A percentile compares a stretch with the other conserved stretches of the same genome.
Evolutionary conservation across 2,888 invertebrate species (phyloP).

Genomic region (Nowickia ferox): DNA sequence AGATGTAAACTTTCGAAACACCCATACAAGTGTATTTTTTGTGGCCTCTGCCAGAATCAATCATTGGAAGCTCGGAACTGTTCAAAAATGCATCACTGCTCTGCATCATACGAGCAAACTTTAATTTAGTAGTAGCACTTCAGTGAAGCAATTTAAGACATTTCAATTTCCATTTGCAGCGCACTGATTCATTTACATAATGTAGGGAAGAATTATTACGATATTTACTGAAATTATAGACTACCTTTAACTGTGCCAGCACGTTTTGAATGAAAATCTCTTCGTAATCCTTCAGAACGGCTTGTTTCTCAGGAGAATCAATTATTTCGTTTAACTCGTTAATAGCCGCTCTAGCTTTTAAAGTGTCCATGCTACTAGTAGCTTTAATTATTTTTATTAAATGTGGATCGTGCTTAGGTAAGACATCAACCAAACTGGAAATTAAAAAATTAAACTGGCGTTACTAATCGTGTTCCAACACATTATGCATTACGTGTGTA

Average conservation of each 20-base stretch:
- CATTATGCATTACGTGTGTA: not conserved
- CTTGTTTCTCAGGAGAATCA: constrained; percentile 82
- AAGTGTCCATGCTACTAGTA: constrained; percentile 87
- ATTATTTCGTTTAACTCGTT: constrained; percentile 82
- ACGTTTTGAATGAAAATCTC: constrained; percentile 83
- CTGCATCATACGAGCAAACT: no score
- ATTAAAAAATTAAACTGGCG: not conserved
- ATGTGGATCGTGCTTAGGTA: constrained; percentile 82
- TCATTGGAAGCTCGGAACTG: no score
- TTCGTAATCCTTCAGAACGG: constrained; percentile 83
- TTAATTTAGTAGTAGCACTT: no score
- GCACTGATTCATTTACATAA: no score
- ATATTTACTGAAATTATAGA: not conserved
- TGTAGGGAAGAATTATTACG: no score
- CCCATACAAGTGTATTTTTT: no score
- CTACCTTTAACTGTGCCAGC: constrained; percentile 82
- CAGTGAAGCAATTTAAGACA: no score
- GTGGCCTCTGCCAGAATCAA: no score
- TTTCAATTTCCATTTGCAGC: no score
- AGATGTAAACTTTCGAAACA: no score
- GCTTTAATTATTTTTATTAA: constrained; percentile 84
- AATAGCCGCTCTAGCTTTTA: constrained; percentile 84
- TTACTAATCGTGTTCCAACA: not conserved
- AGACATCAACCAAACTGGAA: constrained; percentile 81
- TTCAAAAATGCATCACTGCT: no score